Evolutionary conservation across 2,113 vertebrate genomes (phyloP).

Genomic region (Antidorcas marsupialis): DNA sequence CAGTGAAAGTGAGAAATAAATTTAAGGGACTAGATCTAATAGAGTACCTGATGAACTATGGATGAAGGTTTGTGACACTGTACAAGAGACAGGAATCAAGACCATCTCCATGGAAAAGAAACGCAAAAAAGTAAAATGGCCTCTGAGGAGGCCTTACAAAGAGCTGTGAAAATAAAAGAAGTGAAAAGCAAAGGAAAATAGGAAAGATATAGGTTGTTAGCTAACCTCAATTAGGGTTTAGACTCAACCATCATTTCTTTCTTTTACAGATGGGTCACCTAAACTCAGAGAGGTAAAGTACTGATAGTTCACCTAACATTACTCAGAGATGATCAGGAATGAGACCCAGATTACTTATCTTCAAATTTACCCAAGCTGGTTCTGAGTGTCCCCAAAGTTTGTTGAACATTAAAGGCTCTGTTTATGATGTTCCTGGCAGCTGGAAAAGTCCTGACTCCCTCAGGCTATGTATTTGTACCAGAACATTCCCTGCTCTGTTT

Average conservation of each 20-base stretch:
- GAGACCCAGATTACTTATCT: neutral
- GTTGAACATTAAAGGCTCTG: conserved; percentile 51
- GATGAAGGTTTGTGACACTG: too few species aligned
- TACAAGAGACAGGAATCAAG: too few species aligned
- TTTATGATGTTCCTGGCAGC: conserved; percentile 66
- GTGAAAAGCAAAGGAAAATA: too few species aligned
- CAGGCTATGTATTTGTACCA: conserved; percentile 63
- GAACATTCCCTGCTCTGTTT: conserved; percentile 66
- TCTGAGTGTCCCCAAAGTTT: conserved; percentile 15
- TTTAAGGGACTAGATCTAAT: too few species aligned
- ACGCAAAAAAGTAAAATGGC: too few species aligned
- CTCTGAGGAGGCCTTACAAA: too few species aligned
- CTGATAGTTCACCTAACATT: neutral
- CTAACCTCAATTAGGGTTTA: neutral
- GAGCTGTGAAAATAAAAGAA: too few species aligned
- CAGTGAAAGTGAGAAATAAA: too few species aligned
- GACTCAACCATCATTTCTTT: neutral
- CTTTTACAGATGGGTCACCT: neutral
- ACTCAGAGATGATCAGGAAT: neutral
- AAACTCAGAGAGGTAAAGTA: neutral
- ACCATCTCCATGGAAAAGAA: too few species aligned
- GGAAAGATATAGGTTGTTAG: too few species aligned
- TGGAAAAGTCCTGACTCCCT: conserved; percentile 53
- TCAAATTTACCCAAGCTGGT: neutral
- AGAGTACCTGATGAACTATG: too few species aligned